These are phyloP conservation scores for Enteromius radiatus DNA, from an alignment of 2,797 vertebrate species.

Conservation along the genomic window DNA sequence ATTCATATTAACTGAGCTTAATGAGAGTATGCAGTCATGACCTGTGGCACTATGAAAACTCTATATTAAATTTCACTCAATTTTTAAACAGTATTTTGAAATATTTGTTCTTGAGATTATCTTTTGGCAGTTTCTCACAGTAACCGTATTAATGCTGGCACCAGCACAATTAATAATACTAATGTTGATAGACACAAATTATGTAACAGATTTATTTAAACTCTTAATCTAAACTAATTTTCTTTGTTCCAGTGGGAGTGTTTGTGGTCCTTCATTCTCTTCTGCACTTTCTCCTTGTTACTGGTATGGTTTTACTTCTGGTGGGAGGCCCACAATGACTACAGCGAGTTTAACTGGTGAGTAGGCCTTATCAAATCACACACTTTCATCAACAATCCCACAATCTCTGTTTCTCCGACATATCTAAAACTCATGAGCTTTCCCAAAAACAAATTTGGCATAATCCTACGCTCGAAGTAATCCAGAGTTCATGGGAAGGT, in stretches of 20 bases:
- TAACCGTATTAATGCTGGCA: background rate
- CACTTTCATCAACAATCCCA: background rate
- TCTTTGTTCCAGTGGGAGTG: constrained; percentile 77
- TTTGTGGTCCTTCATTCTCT: constrained; percentile 80
- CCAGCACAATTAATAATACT: background rate
- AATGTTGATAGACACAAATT: background rate
- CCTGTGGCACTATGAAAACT: background rate
- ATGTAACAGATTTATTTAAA: background rate
- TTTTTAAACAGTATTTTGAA: background rate
- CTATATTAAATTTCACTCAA: background rate
- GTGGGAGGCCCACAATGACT: constrained; percentile 83
- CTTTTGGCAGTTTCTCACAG: background rate
- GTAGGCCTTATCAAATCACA: constrained; percentile 49
- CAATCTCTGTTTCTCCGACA: background rate
- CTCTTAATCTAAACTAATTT: background rate
- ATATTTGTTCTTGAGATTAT: background rate
- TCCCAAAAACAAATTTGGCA: constrained; percentile 56
- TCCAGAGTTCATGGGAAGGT: constrained; percentile 27
- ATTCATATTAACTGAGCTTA: constrained; percentile 9
- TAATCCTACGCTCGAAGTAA: constrained; percentile 57
- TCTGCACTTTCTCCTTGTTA: constrained; percentile 78
- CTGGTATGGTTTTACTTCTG: constrained; percentile 84
- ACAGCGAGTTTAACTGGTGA: constrained; percentile 83
- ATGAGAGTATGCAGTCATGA: background rate
- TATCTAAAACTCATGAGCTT: constrained; percentile 14